Evolutionary conservation across 2,113 vertebrate genomes (phyloP), one percentile per base, ranked within the genome.

Genomic region (Triplophysa dalaica): DNA sequence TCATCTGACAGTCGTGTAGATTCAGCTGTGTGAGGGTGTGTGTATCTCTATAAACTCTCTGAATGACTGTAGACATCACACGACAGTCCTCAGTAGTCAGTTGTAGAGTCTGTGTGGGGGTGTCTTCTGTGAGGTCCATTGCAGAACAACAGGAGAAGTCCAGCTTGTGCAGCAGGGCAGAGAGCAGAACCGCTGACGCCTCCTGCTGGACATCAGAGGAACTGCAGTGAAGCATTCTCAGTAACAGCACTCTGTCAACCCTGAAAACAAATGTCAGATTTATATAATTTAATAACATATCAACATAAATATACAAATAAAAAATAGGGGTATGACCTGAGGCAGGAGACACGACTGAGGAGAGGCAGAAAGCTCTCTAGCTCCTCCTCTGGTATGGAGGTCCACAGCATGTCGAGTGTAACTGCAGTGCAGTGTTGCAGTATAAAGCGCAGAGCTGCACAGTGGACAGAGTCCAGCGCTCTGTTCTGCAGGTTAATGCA

Each of bases 381-480:
- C 56, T 70, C 84, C 70, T 26, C 84, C 43, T 81, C 68, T 78
- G 86, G 82, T 76, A 83, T 50, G 79, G 81, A 86, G 76, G 86
- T 75, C 82, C 81, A 86, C 48, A 64, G 19, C 54, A 87, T 60
- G 33, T 68, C 82, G 74, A 87, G 84, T 80, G 69, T 75, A 67
- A 80, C 64, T 6, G 19, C 56, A 26, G 69, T 68, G 62, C 84
- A 76, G 82, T 84, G 69, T 65, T 82, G 68, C 3, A 86, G 78
- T 70, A 60, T 75, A 24, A 80, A 86, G 61, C 77, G 52, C 69
- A 85, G 22, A 2, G 80, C 70, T 17, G 62, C 80, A 56, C 80
- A 85, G 75, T 87, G 60, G 7, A 54, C 69, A 50, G 33, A 78
- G 82, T 77, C 75, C 79, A 87, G 66, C 29, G 62, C 38, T 80